Percentiles rank a stretch among this genome's conserved stretches.
phyloP scores from a whole-genome alignment of 2,888 invertebrate genomes.

The Timema podura region DNA sequence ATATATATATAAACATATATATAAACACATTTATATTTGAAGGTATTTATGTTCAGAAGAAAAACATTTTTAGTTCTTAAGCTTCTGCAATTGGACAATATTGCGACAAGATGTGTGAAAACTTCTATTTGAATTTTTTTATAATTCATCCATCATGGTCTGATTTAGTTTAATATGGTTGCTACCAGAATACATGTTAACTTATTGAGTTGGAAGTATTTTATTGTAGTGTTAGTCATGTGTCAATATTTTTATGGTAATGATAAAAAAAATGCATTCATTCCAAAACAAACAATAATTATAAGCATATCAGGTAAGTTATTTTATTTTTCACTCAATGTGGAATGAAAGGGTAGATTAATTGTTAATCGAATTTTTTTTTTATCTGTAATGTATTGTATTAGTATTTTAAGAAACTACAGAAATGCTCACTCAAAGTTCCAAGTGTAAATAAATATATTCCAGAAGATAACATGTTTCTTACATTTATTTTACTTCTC shows the following conservation, averaged over 20 bases:
- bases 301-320: constrained; percentile 24
- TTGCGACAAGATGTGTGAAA: too few relatives aligned
- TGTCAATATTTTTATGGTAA: constrained; percentile 6
- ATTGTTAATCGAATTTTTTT: constrained; percentile 24
- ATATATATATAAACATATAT: too few relatives aligned
- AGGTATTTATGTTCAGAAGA: too few relatives aligned
- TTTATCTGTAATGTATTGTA: constrained; percentile 24
- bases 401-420: constrained; percentile 24
- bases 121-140: too few relatives aligned
- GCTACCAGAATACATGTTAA: constrained; percentile 16
- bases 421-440: constrained; percentile 26
- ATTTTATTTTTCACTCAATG: constrained; percentile 25
- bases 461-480: too few relatives aligned
- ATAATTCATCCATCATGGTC: too few relatives aligned
- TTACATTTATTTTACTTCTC: too few relatives aligned
- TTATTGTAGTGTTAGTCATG: constrained; percentile 7
- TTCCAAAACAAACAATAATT: constrained; percentile 23
- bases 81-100: too few relatives aligned
- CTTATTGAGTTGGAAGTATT: constrained; percentile 14
- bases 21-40: too few relatives aligned
- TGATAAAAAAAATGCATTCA: constrained; percentile 6
- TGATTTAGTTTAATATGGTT: too few relatives aligned
- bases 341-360: constrained; percentile 24
- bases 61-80: too few relatives aligned
- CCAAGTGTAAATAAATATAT: constrained; percentile 24